phyloP scores from a whole-genome alignment of 2,797 vertebrate species.

The Yasuhikotakia modesta region DNA sequence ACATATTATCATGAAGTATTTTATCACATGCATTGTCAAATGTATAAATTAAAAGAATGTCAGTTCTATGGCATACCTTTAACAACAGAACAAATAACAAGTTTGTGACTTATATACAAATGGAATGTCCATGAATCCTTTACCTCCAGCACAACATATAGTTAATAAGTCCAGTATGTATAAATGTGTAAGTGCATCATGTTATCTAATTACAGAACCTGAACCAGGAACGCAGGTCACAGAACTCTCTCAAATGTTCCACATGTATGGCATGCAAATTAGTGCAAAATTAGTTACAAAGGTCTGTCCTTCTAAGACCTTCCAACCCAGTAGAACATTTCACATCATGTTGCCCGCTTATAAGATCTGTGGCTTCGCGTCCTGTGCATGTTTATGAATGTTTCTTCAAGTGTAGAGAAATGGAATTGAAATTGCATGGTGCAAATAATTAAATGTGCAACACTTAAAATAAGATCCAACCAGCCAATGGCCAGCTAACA shows the following conservation, averaged over 20 bases:
- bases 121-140: conserved; percentile 27
- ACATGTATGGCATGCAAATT: conserved; percentile 41
- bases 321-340: conserved; percentile 7
- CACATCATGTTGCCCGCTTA: neutral
- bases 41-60: neutral
- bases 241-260: conserved; percentile 30
- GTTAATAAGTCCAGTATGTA: neutral
- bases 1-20: neutral
- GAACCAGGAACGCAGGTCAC: conserved; percentile 18
- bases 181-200: conserved; percentile 24
- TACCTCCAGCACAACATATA: neutral
- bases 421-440: conserved; percentile 13
- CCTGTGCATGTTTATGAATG: conserved; percentile 12
- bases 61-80: neutral
- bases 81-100: conserved; percentile 10
- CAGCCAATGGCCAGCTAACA: conserved; percentile 23
- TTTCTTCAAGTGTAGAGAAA: conserved; percentile 37
- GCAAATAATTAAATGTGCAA: conserved; percentile 41
- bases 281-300: conserved; percentile 54
- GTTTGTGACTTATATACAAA: neutral
- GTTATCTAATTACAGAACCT: conserved; percentile 2
- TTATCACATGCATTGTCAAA: neutral
- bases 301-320: conserved; percentile 10
- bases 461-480: conserved; percentile 1
- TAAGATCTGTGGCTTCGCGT: conserved; percentile 5